Evolutionary conservation across 2,888 invertebrate species (phyloP), one percentile per base, ranked within the genome.

Genomic region (Lottia scabra): DNA sequence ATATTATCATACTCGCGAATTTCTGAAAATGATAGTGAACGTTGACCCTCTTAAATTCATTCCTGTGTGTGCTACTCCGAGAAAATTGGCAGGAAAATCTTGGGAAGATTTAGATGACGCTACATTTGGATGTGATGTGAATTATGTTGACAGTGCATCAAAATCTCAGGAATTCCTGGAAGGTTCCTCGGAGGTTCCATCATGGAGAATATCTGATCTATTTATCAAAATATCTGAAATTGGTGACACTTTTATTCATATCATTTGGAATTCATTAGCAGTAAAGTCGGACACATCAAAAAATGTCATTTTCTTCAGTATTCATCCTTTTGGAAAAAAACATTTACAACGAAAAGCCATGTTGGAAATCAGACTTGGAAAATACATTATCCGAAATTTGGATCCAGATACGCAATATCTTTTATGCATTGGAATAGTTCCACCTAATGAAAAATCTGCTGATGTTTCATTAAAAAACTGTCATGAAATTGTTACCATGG

Each of bases 101-200:
- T 84, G 82, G 83, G 79, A 78, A 63, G 45, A 72, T n/a, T 70
- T 84, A 2, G 78, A 73, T 4, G 81, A 83, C 72, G 68, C 74
- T 16, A 72, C 71, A 6, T 83, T 84, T 71, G 65, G 68, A 6
- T 84, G 83, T 63, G 45, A 38, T 26, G 73, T 43, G 38, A 62
- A 65, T 15, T 44, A 62, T n/a, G 66, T 27, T 16, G n/a, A 38
- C 27, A 63, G 45, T 15, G 16, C 38, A 13, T 27, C 65, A 43
- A 43, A 23, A 16, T 56, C 66, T 56, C 68, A 77, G 46, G 67
- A 68, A n/a, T 38, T 38, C 10, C 38, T 38, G 38, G 38, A 38
- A 38, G 38, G 38, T 38, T 38, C 38, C 38, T 8, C 38, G 1
- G 70, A 71, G 38, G n/a, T 64, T 13, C 38, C 44, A 16, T 46